Evolutionary conservation across 2,797 vertebrate genomes (phyloP).

Genomic region (Phrynocephalus forsythii): DNA sequence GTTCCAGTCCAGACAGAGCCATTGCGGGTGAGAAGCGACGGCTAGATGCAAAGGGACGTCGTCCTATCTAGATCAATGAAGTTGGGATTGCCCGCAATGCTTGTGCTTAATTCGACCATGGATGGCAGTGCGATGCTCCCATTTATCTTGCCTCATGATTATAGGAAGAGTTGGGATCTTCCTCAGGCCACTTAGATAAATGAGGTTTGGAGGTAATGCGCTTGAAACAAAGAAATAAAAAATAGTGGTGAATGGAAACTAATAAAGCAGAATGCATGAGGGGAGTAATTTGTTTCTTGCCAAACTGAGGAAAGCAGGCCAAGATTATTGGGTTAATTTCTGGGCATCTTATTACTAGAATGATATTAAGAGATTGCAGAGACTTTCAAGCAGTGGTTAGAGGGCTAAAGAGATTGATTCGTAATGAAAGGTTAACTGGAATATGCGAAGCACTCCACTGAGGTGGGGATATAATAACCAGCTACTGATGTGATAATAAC

Average conservation of each 20-base stretch:
- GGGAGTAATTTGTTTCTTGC: conserved; percentile 18
- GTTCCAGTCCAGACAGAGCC: neutral
- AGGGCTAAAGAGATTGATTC: conserved; percentile 44
- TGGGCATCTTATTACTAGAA: conserved; percentile 31
- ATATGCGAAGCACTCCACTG: conserved; percentile 28
- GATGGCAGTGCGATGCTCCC: neutral
- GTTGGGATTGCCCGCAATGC: neutral
- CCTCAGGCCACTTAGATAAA: conserved; percentile 25
- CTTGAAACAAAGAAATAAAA: neutral
- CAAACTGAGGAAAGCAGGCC: conserved; percentile 1
- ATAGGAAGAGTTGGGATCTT: neutral
- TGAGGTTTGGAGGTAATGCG: neutral
- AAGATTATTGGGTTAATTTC: conserved; percentile 40
- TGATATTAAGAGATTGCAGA: conserved; percentile 33
- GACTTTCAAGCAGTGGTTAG: neutral
- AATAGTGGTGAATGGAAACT: neutral
- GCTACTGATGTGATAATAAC: conserved; percentile 49
- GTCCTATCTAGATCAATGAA: neutral
- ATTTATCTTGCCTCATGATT: conserved; percentile 26
- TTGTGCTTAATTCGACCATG: conserved; percentile 13
- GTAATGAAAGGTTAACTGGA: conserved; percentile 39
- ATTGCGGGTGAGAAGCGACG: no score
- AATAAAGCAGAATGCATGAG: conserved; percentile 16
- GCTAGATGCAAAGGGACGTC: neutral
- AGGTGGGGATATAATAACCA: conserved; percentile 41